Evolutionary conservation across 2,888 invertebrate species (phyloP).

Genomic region (Lycophotia porphyrea): DNA sequence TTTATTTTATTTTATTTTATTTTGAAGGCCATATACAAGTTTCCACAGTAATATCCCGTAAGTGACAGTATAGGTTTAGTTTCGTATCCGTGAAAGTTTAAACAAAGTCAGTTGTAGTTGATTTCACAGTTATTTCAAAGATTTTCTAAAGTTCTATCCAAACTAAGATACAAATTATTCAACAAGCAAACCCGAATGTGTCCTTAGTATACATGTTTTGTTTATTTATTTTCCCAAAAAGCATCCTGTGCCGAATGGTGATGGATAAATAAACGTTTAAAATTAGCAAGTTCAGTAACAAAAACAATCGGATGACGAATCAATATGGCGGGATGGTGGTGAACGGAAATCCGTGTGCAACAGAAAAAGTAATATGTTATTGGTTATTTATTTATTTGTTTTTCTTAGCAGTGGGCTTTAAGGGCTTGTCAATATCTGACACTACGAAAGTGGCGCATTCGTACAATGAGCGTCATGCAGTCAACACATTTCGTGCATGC

Average conservation of each 20-base stretch:
- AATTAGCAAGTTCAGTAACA: constrained; percentile 50
- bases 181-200: not conserved
- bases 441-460: no score
- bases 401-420: not conserved
- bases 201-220: constrained; percentile 1
- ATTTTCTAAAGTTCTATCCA: not conserved
- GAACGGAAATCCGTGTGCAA: constrained; percentile 32
- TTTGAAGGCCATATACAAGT: no score
- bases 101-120: no score
- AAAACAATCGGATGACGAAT: constrained; percentile 60
- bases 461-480: no score
- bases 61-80: no score
- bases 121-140: not conserved
- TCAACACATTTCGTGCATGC: no score
- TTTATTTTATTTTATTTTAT: no score
- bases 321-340: constrained; percentile 37
- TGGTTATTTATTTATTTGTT: constrained; percentile 15
- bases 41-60: no score
- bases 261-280: constrained; percentile 51
- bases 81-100: no score
- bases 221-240: constrained; percentile 53
- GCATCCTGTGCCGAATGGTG: constrained; percentile 50
- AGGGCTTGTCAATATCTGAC: no score
- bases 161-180: not conserved
- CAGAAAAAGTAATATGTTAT: constrained; percentile 4